Evolutionary conservation across 2,888 invertebrate genomes (phyloP), one percentile per base, ranked within the genome.

Genomic region (Hemaris fuciformis): DNA sequence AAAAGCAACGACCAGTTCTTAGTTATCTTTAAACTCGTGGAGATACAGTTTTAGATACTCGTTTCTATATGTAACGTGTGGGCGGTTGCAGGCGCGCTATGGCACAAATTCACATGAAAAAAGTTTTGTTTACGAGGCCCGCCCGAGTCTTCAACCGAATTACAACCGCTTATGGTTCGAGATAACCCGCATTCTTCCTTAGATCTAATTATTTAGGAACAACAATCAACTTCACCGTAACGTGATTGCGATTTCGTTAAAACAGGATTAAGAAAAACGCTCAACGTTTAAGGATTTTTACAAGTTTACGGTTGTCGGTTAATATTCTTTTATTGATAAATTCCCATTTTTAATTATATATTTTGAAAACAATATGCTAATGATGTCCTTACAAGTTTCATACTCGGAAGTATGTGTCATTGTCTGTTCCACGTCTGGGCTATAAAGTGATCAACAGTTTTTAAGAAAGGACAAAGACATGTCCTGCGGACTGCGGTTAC

Each of bases 381-480:
- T 59, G 64, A 64, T 71, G 70, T 71, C 73, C 75, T 73, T 70
- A 68, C 66, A 71, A 66, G 71, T 70, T 63, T 63, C 68, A 61
- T 63, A 73, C 66, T 76, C 75, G 77, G 75, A 80, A 79, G 77
- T 69, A 66, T 79, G 80, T 76, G 77, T 79, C 77, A 80, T 73
- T 70, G 80, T 81, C 79, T 83, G 77, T 74, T 71, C 77, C 79
- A 74, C 75, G 84, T 85, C 83, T 84, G 83, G 74, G 76, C 75
- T 75, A 80, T 82, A 83, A 85, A 85, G 70, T 73, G 77, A 77
- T 77, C 79, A 76, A 69, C 75, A 66, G 69, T 76, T 83, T 84
- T 83, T 79, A 71, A 83, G 79, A 84, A 87, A 83, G 82, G 83
- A 87, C 87, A 87, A 87, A 84, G 84, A 75, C 83, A 81, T 76